Evolutionary conservation across 2,113 vertebrate genomes (phyloP), one percentile per base, ranked within the genome.

Genomic region (Dendrocopos noguchii): DNA sequence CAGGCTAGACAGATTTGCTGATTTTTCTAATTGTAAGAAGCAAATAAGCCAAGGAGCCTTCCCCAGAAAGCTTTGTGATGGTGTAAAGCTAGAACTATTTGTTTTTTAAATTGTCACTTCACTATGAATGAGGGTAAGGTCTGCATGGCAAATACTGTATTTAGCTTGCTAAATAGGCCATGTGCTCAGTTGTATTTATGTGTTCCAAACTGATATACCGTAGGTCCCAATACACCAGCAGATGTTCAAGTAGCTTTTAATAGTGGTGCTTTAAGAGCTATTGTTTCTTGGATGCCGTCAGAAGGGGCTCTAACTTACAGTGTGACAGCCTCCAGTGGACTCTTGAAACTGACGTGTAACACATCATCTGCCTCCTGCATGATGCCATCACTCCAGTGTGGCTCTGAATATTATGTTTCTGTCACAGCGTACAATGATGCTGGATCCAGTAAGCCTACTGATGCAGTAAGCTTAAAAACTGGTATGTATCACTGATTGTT

Each of bases 341-440:
- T 89, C 64, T 89, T 94, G 24, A 66, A 91, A 15, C 94, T 97
- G 86, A 98, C 98, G 84, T 99, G 98, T 46, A 95, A 96, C 21
- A 94, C 96, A 4, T 19, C 31, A 10, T 91, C 83, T 13, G 93
- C 57, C 42, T 97, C 93, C 94, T 99, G 99, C 56, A 72, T 61
- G 53, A 97, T 99, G 81, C 60, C 83, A 7, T 96, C 98, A 1
- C 96, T 99, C n/a, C 96, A 84, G 14, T 99, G 99, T 28, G 93
- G 99, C 34, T 97, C 98, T 61, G 98, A 98, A 56, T 98, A 98
- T 83, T 86, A 95, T 2, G 53, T 99, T 67, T 95, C 91, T 9
- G 98, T 99, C 53, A 88, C 73, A 21, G 99, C 99, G 20, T 80
- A 93, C 31, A 99, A 99, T 25, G 87, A 95, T 2, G 99, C 98